Conservation (phyloP, 2,113 vertebrate species). For the Pavo muticus region DNA sequence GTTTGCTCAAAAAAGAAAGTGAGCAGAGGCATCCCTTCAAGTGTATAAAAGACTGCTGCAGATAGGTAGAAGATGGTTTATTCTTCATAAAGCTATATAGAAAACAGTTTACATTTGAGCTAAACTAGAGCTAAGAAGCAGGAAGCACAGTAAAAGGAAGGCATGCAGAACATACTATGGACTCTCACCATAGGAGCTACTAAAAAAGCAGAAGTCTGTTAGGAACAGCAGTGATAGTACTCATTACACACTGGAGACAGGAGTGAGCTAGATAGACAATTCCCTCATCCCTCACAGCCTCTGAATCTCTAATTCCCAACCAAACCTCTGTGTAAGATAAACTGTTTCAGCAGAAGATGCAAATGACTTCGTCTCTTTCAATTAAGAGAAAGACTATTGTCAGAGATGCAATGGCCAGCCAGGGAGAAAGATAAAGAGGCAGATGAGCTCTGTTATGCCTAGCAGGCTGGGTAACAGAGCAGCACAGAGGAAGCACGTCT, state of each 20-base stretch:
- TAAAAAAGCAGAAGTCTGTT: background rate
- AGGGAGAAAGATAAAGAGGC: background rate
- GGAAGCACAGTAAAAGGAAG: background rate
- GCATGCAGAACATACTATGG: background rate
- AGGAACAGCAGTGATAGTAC: background rate
- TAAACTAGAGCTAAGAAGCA: background rate
- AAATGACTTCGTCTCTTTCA: background rate
- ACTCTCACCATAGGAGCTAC: background rate
- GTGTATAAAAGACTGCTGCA: background rate
- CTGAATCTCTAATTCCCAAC: background rate
- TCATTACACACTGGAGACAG: rapidly evolving
- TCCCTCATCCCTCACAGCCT: background rate
- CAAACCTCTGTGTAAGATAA: background rate
- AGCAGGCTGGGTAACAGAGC: background rate
- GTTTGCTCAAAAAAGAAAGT: background rate
- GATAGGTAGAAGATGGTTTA: background rate
- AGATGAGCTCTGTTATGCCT: rapidly evolving
- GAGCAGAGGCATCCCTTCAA: background rate
- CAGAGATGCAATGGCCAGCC: background rate
- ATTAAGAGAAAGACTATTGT: background rate
- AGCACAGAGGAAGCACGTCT: rapidly evolving
- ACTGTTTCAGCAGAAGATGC: background rate
- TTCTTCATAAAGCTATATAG: background rate
- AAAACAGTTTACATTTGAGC: background rate
- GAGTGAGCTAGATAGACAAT: background rate